Base-by-base conservation (phyloP, 2,888 invertebrate genomes). In the Myopa tessellatipennis region DNA sequence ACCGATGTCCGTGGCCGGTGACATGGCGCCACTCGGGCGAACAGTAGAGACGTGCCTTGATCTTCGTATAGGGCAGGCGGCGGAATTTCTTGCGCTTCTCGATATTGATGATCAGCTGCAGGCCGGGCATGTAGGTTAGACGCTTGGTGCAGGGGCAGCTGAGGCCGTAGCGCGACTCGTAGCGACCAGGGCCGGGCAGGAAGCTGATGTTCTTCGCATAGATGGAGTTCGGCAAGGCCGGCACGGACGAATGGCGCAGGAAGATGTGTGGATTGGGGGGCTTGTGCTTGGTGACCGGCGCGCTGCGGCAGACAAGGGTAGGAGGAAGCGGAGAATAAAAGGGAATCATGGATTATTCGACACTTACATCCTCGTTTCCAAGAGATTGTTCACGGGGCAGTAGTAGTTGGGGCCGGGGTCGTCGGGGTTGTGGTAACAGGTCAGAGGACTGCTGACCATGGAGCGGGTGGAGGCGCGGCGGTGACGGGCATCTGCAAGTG, bases 31-130 rank as follows among this genome's bases (percentile, higher is more conserved):
- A 87, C 26, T 85, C 83, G 4, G 85, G 83, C 6, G 82, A 80
- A 45, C 83, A 82, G 14, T 81, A 81, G 0, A 14, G 26, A 4
- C 77, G 79, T 0, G 76, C 55, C 1, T 80, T 82, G 18, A 86
- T 82, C 2, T 79, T 79, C 7, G 55, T 79, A 60, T 81, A 86
- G 0, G 84, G 82, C 74, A 81, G 76, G 0, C 84, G 83, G 0
- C 88, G 87, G 16, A 88, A 88, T 78, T 84, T 86, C 0, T 77
- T 72, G 0, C 85, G 83, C 58, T 88, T 88, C 72, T 85, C 82
- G 0, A 81, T 82, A 4, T 88, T 88, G 2, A 88, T 83, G 3
- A 76, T 1, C 4, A 87, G 26, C 67, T 82, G 81, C 4, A 87
- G 76, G 0, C 80, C 81, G 1, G 87, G 84, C 71, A 82, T 72